phyloP scores from a whole-genome alignment of 2,888 invertebrate genomes.

The Teleogryllus oceanicus region DNA sequence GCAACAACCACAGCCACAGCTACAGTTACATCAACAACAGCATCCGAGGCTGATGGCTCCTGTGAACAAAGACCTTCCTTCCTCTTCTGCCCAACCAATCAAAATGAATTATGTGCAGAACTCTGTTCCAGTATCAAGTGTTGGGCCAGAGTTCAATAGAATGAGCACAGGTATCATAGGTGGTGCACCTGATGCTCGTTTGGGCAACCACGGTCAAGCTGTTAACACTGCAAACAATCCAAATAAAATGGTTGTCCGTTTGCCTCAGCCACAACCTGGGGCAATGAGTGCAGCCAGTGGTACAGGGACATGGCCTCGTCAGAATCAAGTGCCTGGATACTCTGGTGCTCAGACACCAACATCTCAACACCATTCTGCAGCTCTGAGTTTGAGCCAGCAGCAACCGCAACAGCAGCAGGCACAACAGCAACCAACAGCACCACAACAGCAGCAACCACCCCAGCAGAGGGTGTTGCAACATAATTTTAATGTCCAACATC shows the following conservation, averaged over 20 bases:
- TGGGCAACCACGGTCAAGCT: not conserved
- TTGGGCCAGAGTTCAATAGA: not conserved
- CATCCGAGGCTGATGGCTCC: slow-evolving; percentile 42
- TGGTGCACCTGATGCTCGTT: not conserved
- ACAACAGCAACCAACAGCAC: slow-evolving; percentile 33
- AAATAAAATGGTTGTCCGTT: not conserved
- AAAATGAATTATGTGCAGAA: not conserved
- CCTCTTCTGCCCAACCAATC: not conserved
- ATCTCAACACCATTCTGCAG: slow-evolving; percentile 22
- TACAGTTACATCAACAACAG: not conserved
- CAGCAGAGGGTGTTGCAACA: no score
- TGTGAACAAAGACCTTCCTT: not conserved
- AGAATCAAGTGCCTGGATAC: slow-evolving; percentile 24
- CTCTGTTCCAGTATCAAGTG: not conserved
- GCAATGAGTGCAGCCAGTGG: no score
- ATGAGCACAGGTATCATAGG: not conserved
- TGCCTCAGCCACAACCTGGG: not conserved
- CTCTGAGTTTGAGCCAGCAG: slow-evolving; percentile 20
- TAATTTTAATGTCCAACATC: not conserved
- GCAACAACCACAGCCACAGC: not conserved
- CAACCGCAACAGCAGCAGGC: slow-evolving; percentile 32
- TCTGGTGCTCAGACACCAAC: slow-evolving; percentile 40
- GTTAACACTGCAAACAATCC: not conserved
- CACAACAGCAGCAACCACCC: not conserved
- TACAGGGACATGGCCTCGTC: slow-evolving; percentile 30